These are phyloP conservation scores for Epsilonema sp. DNA, from an alignment of 2,888 invertebrate species.

Conservation along the genomic window DNA sequence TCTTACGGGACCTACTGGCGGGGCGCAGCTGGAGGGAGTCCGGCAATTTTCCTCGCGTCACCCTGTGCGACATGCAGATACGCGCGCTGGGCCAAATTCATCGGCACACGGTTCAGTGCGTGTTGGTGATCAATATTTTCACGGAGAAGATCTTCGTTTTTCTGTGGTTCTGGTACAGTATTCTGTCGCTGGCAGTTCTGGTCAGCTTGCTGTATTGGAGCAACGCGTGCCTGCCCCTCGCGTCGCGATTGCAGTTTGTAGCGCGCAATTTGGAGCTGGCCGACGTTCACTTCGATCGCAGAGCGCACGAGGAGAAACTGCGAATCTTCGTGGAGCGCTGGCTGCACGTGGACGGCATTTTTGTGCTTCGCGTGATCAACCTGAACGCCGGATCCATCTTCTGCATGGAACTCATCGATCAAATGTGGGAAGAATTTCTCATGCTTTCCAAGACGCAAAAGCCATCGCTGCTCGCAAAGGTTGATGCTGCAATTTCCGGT, in stretches of 20 bases:
- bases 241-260: slow-evolving; percentile 17
- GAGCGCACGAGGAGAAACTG: slow-evolving; percentile 10
- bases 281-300: slow-evolving; percentile 20
- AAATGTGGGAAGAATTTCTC: slow-evolving; percentile 24
- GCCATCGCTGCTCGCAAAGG: too few relatives aligned
- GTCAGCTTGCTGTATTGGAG: slow-evolving; percentile 19
- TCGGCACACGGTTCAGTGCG: slow-evolving; percentile 28
- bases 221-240: slow-evolving; percentile 18
- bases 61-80: slow-evolving; percentile 25
- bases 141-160: slow-evolving; percentile 27
- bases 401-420: slow-evolving; percentile 19
- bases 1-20: slow-evolving; percentile 20
- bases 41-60: slow-evolving; percentile 24
- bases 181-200: slow-evolving; percentile 16
- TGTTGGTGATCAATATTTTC: slow-evolving; percentile 27
- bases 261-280: slow-evolving; percentile 23
- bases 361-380: slow-evolving; percentile 24
- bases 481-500: too few relatives aligned
- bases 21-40: slow-evolving; percentile 13
- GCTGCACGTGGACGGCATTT: slow-evolving; percentile 26
- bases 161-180: slow-evolving; percentile 26
- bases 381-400: slow-evolving; percentile 21
- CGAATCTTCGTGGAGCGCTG: slow-evolving; percentile 20
- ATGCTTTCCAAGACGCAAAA: too few relatives aligned
- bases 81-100: slow-evolving; percentile 23